These are phyloP conservation scores for Agonum fuliginosum DNA, from an alignment of 2,888 invertebrate species.

Conservation along the genomic window DNA sequence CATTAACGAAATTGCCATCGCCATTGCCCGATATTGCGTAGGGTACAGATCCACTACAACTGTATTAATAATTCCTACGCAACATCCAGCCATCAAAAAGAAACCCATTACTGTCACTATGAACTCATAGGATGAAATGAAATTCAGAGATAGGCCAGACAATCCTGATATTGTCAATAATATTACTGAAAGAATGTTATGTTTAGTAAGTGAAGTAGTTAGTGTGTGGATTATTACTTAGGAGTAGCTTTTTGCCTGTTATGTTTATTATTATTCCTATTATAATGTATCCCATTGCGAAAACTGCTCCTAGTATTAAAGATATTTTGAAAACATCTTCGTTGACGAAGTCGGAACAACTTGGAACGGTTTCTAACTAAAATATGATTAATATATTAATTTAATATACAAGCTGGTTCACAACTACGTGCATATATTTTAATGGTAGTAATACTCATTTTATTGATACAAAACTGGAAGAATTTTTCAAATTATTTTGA, in stretches of 20 bases:
- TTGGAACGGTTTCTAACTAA: constrained; percentile 6
- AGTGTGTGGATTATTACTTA: constrained; percentile 68
- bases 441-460: too few species aligned
- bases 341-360: constrained; percentile 69
- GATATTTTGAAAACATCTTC: constrained; percentile 68
- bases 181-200: constrained; percentile 50
- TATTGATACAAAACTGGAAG: too few species aligned
- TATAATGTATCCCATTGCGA: constrained; percentile 68
- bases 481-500: too few species aligned
- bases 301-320: constrained; percentile 67
- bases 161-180: constrained; percentile 66
- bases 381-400: constrained; percentile 12
- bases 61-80: constrained; percentile 69
- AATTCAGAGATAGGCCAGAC: constrained; percentile 69
- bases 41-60: constrained; percentile 71
- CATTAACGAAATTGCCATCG: constrained; percentile 74
- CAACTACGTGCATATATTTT: too few species aligned
- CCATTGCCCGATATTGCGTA: constrained; percentile 73
- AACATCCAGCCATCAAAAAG: constrained; percentile 69
- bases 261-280: constrained; percentile 71
- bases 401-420: too few species aligned
- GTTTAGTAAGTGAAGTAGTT: too few species aligned
- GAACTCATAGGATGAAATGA: constrained; percentile 63
- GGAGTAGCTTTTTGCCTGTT: constrained; percentile 77
- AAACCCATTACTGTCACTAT: constrained; percentile 68